These are phyloP conservation scores for Myathropa florea DNA, from an alignment of 2,888 invertebrate genomes.

Conservation along the genomic window DNA sequence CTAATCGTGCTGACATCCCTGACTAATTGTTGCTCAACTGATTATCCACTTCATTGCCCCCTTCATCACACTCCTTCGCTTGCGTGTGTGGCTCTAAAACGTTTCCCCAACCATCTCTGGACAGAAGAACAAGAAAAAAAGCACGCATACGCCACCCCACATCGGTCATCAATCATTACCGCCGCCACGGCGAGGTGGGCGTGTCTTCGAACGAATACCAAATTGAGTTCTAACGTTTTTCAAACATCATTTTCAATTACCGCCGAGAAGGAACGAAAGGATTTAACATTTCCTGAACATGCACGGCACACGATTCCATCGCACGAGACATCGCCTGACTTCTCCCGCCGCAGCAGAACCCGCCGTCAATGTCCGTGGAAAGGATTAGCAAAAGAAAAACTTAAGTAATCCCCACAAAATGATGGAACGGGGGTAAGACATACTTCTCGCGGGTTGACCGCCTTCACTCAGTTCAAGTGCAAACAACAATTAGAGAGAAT, in stretches of 20 bases:
- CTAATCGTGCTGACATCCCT: background rate
- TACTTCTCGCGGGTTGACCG: conserved; percentile 18
- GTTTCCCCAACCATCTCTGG: background rate
- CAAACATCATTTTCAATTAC: conserved; percentile 15
- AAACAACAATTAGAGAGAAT: conserved; percentile 33
- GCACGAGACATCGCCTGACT: conserved; percentile 59
- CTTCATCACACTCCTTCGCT: background rate
- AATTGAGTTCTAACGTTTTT: conserved; percentile 44
- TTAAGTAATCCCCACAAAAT: background rate
- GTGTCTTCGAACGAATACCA: background rate
- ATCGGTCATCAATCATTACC: background rate
- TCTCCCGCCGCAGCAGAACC: too few species aligned
- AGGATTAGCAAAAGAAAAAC: conserved; percentile 16
- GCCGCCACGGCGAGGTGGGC: background rate
- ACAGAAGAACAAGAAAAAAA: conserved; percentile 30
- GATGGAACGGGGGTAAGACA: conserved; percentile 14
- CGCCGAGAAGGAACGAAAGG: conserved; percentile 11
- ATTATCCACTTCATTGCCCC: conserved; percentile 24
- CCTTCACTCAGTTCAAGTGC: conserved; percentile 28
- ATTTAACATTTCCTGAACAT: conserved; percentile 56
- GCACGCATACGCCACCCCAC: conserved; percentile 54
- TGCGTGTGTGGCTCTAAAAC: conserved; percentile 23
- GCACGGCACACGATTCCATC: conserved; percentile 33
- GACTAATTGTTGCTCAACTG: conserved; percentile 29
- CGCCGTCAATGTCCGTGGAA: background rate